Conservation (phyloP, 2,888 invertebrate species). For the Laspeyria flexula region DNA sequence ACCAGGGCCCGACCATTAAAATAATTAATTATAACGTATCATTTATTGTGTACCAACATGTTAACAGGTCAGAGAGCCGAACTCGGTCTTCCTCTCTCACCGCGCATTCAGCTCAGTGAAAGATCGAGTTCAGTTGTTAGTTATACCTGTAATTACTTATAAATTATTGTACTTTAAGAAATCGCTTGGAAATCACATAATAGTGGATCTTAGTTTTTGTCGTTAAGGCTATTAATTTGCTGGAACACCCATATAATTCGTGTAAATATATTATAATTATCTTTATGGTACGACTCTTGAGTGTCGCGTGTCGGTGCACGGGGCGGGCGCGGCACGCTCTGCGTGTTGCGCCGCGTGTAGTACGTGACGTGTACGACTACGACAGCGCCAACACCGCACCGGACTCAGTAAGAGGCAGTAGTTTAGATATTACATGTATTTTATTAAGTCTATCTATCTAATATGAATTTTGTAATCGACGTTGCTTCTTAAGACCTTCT, state of each 20-base stretch:
- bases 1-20: conserved; percentile 59
- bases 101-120: conserved; percentile 17
- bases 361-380: no score
- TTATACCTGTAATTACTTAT: conserved; percentile 64
- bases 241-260: conserved; percentile 82
- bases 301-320: conserved; percentile 47
- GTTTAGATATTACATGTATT: conserved; percentile 84
- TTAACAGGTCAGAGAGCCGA: conserved; percentile 41
- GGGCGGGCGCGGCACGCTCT: conserved; percentile 13
- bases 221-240: conserved; percentile 83
- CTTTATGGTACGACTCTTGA: conserved; percentile 80
- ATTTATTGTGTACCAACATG: conserved; percentile 61
- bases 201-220: conserved; percentile 84
- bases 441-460: conserved; percentile 82
- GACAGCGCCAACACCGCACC: conserved; percentile 31
- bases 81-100: conserved; percentile 29
- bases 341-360: no score
- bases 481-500: conserved; percentile 85
- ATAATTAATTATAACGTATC: conserved; percentile 60
- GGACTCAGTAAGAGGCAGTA: conserved; percentile 68
- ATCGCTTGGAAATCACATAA: conserved; percentile 81
- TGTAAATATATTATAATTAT: conserved; percentile 85
- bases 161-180: conserved; percentile 80
- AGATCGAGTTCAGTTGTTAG: conserved; percentile 34
- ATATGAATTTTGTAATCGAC: conserved; percentile 85